A percentile compares a stretch with the other conserved stretches of the same genome.
Evolutionary conservation across 2,113 vertebrate species (phyloP).

Genomic region (Gasterosteus nipponicus): DNA sequence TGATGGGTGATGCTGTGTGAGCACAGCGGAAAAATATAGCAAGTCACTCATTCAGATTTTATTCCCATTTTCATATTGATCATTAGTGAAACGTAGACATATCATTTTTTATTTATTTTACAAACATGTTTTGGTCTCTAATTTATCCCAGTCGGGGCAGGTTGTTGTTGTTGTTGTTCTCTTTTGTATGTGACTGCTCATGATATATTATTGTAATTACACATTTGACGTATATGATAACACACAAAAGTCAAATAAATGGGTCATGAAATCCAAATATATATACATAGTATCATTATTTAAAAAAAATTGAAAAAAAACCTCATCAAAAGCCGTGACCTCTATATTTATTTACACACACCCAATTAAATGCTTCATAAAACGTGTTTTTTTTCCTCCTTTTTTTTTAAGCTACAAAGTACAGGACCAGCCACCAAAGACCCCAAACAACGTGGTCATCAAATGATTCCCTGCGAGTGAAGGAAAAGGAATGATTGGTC

Average conservation of each 20-base stretch:
- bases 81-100: not conserved
- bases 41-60: not conserved
- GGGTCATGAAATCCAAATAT: conserved; percentile 1
- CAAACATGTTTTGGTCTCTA: not conserved
- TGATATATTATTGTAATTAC: not conserved
- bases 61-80: not conserved
- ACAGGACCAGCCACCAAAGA: not conserved
- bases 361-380: not conserved
- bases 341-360: not conserved
- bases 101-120: not conserved
- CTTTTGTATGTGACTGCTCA: not conserved
- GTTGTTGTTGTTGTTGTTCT: not conserved
- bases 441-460: not conserved
- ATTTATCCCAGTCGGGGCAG: not conserved
- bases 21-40: not conserved
- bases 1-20: not conserved
- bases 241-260: not conserved
- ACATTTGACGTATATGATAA: not conserved
- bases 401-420: not conserved
- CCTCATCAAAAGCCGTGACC: not conserved
- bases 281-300: not conserved
- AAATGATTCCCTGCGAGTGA: not conserved
- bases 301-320: not conserved
- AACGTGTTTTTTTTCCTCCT: not conserved
- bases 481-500: not conserved